A percentile compares a stretch with the other conserved stretches of the same genome.
These are phyloP conservation scores for Drosophila novamexicana DNA, from an alignment of 1,140 invertebrate genomes.

Conservation along the genomic window DNA sequence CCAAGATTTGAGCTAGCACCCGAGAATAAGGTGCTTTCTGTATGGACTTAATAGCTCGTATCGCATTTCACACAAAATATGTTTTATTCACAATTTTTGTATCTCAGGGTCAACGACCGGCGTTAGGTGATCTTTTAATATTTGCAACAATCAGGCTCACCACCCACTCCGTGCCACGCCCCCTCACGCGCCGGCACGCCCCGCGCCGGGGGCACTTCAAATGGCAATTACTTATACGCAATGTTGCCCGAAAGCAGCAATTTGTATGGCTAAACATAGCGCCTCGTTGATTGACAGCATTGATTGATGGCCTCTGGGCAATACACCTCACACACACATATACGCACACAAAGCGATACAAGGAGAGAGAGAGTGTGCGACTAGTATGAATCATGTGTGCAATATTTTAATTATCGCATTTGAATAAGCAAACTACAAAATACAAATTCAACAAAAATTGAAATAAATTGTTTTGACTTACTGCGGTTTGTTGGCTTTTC, in stretches of 20 bases:
- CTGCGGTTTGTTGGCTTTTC: slow-evolving; percentile 37
- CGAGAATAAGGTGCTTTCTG: too few relatives aligned
- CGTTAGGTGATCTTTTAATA: slow-evolving; percentile 29
- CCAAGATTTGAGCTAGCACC: too few relatives aligned
- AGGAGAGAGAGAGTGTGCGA: neutral
- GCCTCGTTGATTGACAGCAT: slow-evolving; percentile 66
- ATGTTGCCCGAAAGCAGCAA: slow-evolving; percentile 42
- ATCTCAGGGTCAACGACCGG: slow-evolving; percentile 20
- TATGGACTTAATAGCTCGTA: neutral
- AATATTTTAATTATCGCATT: slow-evolving; percentile 72
- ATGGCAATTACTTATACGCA: slow-evolving; percentile 64
- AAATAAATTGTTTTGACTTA: slow-evolving; percentile 61
- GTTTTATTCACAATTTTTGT: neutral
- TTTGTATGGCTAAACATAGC: slow-evolving; percentile 36
- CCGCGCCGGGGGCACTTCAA: slow-evolving; percentile 8
- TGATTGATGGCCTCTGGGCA: slow-evolving; percentile 62
- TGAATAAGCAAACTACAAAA: slow-evolving; percentile 54
- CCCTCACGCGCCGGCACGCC: neutral
- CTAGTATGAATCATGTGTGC: slow-evolving; percentile 58
- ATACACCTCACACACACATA: neutral
- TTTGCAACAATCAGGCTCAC: neutral
- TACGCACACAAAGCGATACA: too few relatives aligned
- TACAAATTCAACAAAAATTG: slow-evolving; percentile 36
- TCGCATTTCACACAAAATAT: neutral
- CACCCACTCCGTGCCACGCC: neutral